A percentile compares a stretch with the other conserved stretches of the same genome.
phyloP scores from a whole-genome alignment of 1,140 invertebrate genomes.

The Colletes gigas region DNA sequence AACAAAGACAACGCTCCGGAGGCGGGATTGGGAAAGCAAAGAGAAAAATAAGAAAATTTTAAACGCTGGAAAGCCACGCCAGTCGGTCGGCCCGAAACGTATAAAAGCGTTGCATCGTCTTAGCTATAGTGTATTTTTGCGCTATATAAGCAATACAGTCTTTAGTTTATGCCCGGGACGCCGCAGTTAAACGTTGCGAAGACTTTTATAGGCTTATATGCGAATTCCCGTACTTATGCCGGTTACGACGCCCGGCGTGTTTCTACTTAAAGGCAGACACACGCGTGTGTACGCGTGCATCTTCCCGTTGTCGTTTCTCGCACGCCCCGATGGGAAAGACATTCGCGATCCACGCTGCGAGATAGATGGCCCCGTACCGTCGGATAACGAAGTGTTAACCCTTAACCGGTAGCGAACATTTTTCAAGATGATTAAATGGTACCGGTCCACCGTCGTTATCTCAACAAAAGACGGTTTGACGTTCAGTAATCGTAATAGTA shows the following conservation, averaged over 20 bases:
- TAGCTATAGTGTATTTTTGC: constrained; percentile 50
- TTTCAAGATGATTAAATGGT: constrained; percentile 13
- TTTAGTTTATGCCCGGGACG: constrained; percentile 55
- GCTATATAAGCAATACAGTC: constrained; percentile 61
- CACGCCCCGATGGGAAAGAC: constrained; percentile 8
- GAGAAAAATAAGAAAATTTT: constrained; percentile 20
- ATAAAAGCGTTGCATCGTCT: constrained; percentile 48
- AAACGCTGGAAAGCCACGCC: constrained; percentile 22
- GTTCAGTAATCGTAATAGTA: neutral
- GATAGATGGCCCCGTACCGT: constrained; percentile 3
- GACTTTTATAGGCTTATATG: constrained; percentile 62
- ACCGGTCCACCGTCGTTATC: neutral
- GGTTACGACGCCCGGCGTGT: constrained; percentile 45
- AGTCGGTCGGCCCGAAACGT: constrained; percentile 18
- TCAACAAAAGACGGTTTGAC: neutral
- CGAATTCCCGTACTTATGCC: constrained; percentile 53
- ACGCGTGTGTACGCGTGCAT: neutral
- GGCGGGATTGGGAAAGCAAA: neutral
- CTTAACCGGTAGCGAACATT: constrained; percentile 29
- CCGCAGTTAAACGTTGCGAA: constrained; percentile 55
- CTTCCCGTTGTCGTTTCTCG: constrained; percentile 10
- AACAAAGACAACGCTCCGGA: neutral
- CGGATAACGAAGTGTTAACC: constrained; percentile 43
- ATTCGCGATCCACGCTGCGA: neutral
- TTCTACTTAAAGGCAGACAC: constrained; percentile 34